Conservation (phyloP, 2,113 vertebrate genomes). For the Hippocampus comes region DNA sequence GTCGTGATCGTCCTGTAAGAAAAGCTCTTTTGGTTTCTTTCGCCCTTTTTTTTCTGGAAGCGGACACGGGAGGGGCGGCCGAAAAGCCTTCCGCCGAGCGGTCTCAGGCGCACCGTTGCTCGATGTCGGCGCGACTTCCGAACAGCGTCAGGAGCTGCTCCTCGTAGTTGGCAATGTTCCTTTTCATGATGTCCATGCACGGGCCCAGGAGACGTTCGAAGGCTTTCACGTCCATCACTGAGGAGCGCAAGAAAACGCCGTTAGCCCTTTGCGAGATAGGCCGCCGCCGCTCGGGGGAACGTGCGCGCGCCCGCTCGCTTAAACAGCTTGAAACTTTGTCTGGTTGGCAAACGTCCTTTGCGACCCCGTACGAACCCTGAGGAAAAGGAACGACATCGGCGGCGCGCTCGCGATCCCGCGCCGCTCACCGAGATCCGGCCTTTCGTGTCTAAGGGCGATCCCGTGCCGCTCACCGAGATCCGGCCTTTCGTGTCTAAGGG, state of each 20-base stretch:
- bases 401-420: too few relatives aligned
- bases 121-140: slow-evolving; percentile 92
- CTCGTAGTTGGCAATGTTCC: slow-evolving; percentile 97
- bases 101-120: slow-evolving; percentile 64
- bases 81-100: slow-evolving; percentile 30
- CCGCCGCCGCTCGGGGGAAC: too few relatives aligned
- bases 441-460: too few relatives aligned
- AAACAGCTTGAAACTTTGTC: too few relatives aligned
- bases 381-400: too few relatives aligned
- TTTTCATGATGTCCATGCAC: slow-evolving; percentile 99
- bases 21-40: slow-evolving; percentile 15
- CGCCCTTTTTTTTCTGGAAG: not conserved
- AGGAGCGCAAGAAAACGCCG: slow-evolving; percentile 17
- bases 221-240: slow-evolving; percentile 94
- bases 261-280: too few relatives aligned
- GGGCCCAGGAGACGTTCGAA: slow-evolving; percentile 98
- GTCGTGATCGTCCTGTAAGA: slow-evolving; percentile 34
- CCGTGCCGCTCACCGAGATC: too few relatives aligned
- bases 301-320: too few relatives aligned
- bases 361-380: too few relatives aligned
- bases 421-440: too few relatives aligned
- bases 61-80: slow-evolving; percentile 22
- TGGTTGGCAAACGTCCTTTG: too few relatives aligned
- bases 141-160: slow-evolving; percentile 93
- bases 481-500: too few relatives aligned